These are phyloP conservation scores for Todiramphus saurophagus DNA, from an alignment of 2,113 vertebrate genomes.

Conservation along the genomic window DNA sequence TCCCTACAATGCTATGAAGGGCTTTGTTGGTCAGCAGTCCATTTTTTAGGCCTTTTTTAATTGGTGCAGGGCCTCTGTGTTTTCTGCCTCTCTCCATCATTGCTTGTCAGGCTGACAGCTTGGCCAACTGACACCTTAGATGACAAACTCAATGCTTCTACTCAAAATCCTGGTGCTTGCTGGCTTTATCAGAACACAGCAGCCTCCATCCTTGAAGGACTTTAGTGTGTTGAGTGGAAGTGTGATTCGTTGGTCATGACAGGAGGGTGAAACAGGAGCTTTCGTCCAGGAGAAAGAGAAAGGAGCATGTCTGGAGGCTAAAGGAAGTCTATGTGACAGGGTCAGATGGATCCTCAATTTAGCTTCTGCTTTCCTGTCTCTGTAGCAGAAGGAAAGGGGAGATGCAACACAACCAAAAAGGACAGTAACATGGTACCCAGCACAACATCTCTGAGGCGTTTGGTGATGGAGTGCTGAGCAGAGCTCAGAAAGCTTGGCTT, in stretches of 20 bases:
- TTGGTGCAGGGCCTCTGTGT: neutral
- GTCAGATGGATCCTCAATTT: neutral
- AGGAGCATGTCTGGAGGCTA: neutral
- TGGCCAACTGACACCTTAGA: neutral
- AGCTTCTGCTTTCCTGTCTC: neutral
- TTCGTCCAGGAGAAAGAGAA: neutral
- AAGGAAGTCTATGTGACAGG: neutral
- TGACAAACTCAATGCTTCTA: neutral
- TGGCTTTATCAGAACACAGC: neutral
- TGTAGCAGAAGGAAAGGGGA: neutral
- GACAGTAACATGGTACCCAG: rapidly evolving
- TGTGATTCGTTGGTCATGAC: neutral
- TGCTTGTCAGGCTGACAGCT: neutral
- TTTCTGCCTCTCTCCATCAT: neutral
- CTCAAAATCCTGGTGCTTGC: neutral
- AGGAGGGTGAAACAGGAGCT: neutral
- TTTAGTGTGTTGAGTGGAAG: neutral
- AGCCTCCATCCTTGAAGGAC: neutral
- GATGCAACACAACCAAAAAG: neutral
- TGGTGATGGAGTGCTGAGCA: neutral
- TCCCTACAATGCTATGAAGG: neutral
- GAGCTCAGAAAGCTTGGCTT: neutral
- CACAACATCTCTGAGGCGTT: neutral
- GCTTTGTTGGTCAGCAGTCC: neutral
- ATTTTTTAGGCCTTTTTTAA: neutral